A percentile compares a stretch with the other conserved stretches of the same genome.
Conservation (phyloP, 2,888 invertebrate genomes). For the Oxyteleia sp. region DNA sequence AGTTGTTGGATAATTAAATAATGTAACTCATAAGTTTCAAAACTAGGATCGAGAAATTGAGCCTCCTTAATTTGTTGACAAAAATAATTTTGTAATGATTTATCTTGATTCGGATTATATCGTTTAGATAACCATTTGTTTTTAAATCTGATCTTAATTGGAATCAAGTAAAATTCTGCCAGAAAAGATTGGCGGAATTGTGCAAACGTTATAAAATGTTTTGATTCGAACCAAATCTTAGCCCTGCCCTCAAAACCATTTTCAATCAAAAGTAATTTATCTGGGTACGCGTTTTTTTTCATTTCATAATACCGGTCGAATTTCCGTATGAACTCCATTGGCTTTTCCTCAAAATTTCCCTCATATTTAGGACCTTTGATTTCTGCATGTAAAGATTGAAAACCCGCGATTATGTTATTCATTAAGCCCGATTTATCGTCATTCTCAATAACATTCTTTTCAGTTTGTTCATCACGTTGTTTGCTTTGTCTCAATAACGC, state of each 20-base stretch:
- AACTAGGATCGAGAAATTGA: slow-evolving; percentile 36
- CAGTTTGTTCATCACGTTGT: too few species aligned
- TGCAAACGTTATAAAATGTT: slow-evolving; percentile 12
- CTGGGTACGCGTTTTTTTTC: background rate
- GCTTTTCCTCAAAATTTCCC: too few species aligned
- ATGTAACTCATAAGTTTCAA: slow-evolving; percentile 47
- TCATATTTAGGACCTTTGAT: too few species aligned
- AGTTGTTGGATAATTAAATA: slow-evolving; percentile 68
- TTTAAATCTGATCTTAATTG: slow-evolving; percentile 27
- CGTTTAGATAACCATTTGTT: slow-evolving; percentile 38
- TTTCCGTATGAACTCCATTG: too few species aligned
- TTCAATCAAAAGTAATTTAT: too few species aligned
- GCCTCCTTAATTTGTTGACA: slow-evolving; percentile 47
- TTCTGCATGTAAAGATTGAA: too few species aligned
- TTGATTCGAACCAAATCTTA: slow-evolving; percentile 51
- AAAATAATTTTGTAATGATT: slow-evolving; percentile 48
- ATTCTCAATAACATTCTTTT: too few species aligned
- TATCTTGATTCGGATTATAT: slow-evolving; percentile 13
- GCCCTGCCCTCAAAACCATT: too few species aligned
- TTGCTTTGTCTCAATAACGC: too few species aligned
- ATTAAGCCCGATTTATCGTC: too few species aligned
- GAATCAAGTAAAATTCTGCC: slow-evolving; percentile 47
- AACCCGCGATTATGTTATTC: too few species aligned
- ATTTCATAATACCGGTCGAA: too few species aligned
- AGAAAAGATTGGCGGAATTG: slow-evolving; percentile 39